Percentiles rank a stretch among this genome's conserved stretches.
Conservation (phyloP, 2,888 invertebrate genomes). For the Scotopteryx bipunctaria region DNA sequence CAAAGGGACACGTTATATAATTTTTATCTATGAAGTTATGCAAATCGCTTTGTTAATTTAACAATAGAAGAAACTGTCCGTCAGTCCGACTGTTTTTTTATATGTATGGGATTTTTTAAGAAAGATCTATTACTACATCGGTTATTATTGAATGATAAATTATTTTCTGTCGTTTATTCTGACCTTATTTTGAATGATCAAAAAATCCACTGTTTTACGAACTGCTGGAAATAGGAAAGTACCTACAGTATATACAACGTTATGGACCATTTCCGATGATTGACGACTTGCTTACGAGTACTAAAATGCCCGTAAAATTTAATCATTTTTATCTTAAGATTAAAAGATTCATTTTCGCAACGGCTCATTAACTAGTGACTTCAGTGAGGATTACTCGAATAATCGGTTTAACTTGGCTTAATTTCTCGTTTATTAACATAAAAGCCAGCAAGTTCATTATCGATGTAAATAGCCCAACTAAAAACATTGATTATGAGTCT, state of each 20-base stretch:
- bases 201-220: slow-evolving; percentile 2
- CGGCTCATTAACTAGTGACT: slow-evolving; percentile 4
- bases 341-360: slow-evolving; percentile 12
- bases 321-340: slow-evolving; percentile 22
- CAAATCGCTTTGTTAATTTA: no score
- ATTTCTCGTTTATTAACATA: not conserved
- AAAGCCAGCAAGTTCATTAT: slow-evolving; percentile 4
- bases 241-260: slow-evolving; percentile 19
- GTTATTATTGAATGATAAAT: no score
- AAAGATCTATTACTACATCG: no score
- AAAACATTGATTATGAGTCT: not conserved
- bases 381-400: not conserved
- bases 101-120: no score
- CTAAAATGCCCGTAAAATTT: slow-evolving; percentile 9
- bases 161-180: no score
- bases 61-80: no score
- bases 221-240: not conserved
- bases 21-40: no score
- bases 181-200: slow-evolving; percentile 5
- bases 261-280: slow-evolving; percentile 31
- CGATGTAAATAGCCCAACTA: slow-evolving; percentile 5
- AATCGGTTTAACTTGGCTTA: slow-evolving; percentile 11
- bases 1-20: no score
- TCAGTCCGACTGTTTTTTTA: no score
- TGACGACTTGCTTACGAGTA: slow-evolving; percentile 26